A percentile compares a stretch with the other conserved stretches of the same genome.
Conservation (phyloP, 2,113 vertebrate species). For the Australoheros scitulus region DNA sequence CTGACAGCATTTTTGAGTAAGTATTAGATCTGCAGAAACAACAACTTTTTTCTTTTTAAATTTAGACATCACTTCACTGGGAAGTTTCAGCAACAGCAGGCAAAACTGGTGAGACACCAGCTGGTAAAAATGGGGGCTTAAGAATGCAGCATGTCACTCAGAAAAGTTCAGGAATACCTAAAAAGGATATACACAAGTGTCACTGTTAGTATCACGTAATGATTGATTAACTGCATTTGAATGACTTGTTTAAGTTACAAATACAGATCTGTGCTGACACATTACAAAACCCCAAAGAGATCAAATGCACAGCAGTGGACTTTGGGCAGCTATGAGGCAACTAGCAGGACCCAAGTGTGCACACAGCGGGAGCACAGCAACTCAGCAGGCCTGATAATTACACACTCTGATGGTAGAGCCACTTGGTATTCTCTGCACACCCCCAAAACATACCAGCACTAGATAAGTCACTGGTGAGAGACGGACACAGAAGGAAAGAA, state of each 20-base stretch:
- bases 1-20: neutral
- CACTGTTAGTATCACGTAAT: too few relatives aligned
- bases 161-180: neutral
- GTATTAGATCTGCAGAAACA: neutral
- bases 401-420: constrained; percentile 59
- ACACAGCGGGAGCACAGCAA: constrained; percentile 41
- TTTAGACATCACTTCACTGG: neutral
- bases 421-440: constrained; percentile 79
- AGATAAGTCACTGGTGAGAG: constrained; percentile 56
- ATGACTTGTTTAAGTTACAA: neutral
- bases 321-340: constrained; percentile 15
- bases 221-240: neutral
- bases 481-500: constrained; percentile 15
- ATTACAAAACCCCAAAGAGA: constrained; percentile 13
- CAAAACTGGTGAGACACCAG: neutral
- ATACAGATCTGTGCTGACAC: neutral
- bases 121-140: neutral
- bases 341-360: constrained; percentile 31
- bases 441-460: constrained; percentile 69
- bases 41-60: neutral
- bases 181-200: neutral
- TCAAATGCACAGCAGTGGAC: constrained; percentile 20
- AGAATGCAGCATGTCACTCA: neutral
- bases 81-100: neutral
- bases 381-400: constrained; percentile 74